Evolutionary conservation across 2,888 invertebrate genomes (phyloP).

Genomic region (Drosophila merina): DNA sequence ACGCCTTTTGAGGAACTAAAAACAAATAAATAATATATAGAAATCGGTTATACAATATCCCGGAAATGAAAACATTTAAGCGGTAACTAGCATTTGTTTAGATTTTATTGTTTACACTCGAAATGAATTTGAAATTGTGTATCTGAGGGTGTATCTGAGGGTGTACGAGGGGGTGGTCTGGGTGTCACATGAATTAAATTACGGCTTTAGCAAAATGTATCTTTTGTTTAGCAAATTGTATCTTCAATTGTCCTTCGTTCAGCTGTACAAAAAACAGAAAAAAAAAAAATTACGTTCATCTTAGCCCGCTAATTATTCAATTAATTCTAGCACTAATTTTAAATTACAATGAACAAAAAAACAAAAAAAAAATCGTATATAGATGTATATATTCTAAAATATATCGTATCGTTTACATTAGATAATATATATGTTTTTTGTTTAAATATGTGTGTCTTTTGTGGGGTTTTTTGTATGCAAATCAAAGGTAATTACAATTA

Average conservation of each 20-base stretch:
- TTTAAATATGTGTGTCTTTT: constrained; percentile 7
- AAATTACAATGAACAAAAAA: constrained; percentile 38
- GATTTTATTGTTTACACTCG: constrained; percentile 50
- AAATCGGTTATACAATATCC: background rate
- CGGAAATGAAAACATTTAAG: constrained; percentile 13
- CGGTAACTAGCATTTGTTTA: constrained; percentile 14
- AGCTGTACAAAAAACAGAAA: constrained; percentile 35
- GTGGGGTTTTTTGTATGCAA: constrained; percentile 32
- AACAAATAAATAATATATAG: background rate
- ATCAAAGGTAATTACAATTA: constrained; percentile 45
- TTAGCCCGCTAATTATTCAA: constrained; percentile 21
- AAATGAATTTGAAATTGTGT: constrained; percentile 16
- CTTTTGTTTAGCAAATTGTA: constrained; percentile 1
- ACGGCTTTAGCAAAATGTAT: constrained; percentile 35
- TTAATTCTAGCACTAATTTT: constrained; percentile 11
- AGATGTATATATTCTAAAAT: constrained; percentile 48
- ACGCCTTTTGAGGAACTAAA: constrained; percentile 64
- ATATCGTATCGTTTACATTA: constrained; percentile 32
- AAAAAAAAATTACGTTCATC: constrained; percentile 1
- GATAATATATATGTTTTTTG: background rate
- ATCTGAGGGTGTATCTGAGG: constrained; percentile 5
- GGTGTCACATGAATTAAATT: constrained; percentile 45
- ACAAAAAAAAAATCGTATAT: constrained; percentile 4
- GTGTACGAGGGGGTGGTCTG: background rate
- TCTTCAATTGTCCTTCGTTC: background rate